Base-by-base conservation (phyloP, 2,113 vertebrate species). In the Myiozetetes cayanensis region DNA sequence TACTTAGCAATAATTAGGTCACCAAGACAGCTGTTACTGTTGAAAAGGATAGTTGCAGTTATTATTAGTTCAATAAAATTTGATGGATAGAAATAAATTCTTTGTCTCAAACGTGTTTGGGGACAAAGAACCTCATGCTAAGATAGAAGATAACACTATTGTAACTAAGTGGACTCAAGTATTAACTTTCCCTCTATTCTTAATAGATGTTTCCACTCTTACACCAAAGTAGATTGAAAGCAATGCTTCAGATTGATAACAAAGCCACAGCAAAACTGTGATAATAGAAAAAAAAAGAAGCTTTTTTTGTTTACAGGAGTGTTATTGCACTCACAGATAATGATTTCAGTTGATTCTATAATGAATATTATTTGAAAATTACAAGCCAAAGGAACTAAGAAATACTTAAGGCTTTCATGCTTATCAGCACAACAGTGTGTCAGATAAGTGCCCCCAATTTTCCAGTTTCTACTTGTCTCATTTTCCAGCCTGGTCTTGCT, bases 41-140 rank as follows among this genome's bases (percentile, higher is more conserved):
- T 80, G 63, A 49, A 92, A 89, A 76, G 7, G 30, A 79, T 18
- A 74, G 50, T 30, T 77, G 47, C 28, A 47, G 18, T 46, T 85
- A 53, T 79, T 85, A 76, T 47, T 91, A 92, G 93, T 81, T 78
- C 62, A 90, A 55, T 80, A 91, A 91, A 92, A 80, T 20, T 30
- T 58, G 47, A 72, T 6, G 30, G 52, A 76, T 75, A 66, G 47
- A 85, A 92, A 86, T 70, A 18, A 83, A 31, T 19, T 58, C n/a
- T 74, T 62, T 20, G 24, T 79, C 39, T 88, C 67, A 62, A 53
- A 50, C 25, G 11, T 37, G 23, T 83, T 72, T 67, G 39, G 43
- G 63, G 43, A 70, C 49, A 66, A 87, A 50, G 35, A 44, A 55
- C 11, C 35, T 89, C 16, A 46, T 0, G 3, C 7, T 68, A 78